Conservation (phyloP, 2,113 vertebrate genomes). For the Salminus brasiliensis region DNA sequence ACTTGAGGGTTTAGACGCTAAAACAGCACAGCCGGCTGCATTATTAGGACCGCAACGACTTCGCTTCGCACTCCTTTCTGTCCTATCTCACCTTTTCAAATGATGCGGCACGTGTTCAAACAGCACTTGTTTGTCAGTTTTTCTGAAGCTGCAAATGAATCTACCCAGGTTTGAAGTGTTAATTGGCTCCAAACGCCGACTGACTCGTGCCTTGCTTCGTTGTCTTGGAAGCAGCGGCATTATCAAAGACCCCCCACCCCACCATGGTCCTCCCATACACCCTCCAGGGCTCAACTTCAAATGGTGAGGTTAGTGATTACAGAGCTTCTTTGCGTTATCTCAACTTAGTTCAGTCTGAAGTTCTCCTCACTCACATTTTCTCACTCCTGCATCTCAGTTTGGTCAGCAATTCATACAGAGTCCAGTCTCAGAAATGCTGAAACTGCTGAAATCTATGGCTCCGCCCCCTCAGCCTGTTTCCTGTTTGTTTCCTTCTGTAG, state of each 20-base stretch:
- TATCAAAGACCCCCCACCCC: conserved; percentile 9
- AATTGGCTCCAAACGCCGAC: conserved; percentile 58
- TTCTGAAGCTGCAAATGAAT: conserved; percentile 61
- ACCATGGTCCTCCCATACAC: too few species aligned
- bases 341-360: too few species aligned
- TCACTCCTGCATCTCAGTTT: too few species aligned
- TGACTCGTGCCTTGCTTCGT: conserved; percentile 21
- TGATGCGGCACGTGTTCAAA: conserved; percentile 56
- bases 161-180: conserved; percentile 52
- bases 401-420: too few species aligned
- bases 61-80: conserved; percentile 1
- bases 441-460: too few species aligned
- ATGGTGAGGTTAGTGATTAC: too few species aligned
- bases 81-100: conserved; percentile 52
- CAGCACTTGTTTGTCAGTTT: conserved; percentile 48
- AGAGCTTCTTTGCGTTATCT: too few species aligned
- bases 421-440: too few species aligned
- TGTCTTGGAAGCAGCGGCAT: conserved; percentile 22
- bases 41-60: background rate
- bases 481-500: too few species aligned
- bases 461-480: too few species aligned
- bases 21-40: conserved; percentile 17
- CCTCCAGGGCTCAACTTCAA: too few species aligned
- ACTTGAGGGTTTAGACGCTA: background rate
- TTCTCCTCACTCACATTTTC: too few species aligned